Percentiles rank a stretch among this genome's conserved stretches.
Evolutionary conservation across 2,888 invertebrate species (phyloP).

Genomic region (Geophilus truncorum): DNA sequence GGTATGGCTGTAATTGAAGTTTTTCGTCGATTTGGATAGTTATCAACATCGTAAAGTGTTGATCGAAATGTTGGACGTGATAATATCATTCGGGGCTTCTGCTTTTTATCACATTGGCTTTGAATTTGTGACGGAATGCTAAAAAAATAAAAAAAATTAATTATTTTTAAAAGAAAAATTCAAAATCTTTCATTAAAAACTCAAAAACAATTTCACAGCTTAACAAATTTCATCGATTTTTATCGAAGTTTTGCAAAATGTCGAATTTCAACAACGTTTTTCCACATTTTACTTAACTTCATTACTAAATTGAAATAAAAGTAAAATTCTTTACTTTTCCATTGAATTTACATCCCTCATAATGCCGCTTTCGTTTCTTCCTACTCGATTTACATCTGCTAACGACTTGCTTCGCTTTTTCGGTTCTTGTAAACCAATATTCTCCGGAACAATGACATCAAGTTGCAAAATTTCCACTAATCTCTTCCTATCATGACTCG

Average conservation of each 20-base stretch:
- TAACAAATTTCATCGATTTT: too few species aligned
- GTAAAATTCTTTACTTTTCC: too few species aligned
- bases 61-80: neutral
- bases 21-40: neutral
- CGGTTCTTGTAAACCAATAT: neutral
- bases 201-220: too few species aligned
- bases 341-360: neutral
- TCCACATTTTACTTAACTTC: too few species aligned
- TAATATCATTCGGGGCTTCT: neutral
- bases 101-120: neutral
- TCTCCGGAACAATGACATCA: neutral
- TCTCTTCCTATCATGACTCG: neutral
- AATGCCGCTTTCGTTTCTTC: neutral
- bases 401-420: neutral
- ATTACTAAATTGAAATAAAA: too few species aligned
- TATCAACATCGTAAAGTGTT: neutral
- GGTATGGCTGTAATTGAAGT: neutral
- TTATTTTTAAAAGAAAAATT: neutral
- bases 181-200: too few species aligned
- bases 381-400: neutral
- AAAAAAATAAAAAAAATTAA: neutral
- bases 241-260: too few species aligned
- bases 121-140: neutral
- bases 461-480: neutral
- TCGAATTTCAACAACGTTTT: too few species aligned